These are phyloP conservation scores for Antennarius maculatus DNA, from an alignment of 2,797 vertebrate genomes.

Conservation along the genomic window DNA sequence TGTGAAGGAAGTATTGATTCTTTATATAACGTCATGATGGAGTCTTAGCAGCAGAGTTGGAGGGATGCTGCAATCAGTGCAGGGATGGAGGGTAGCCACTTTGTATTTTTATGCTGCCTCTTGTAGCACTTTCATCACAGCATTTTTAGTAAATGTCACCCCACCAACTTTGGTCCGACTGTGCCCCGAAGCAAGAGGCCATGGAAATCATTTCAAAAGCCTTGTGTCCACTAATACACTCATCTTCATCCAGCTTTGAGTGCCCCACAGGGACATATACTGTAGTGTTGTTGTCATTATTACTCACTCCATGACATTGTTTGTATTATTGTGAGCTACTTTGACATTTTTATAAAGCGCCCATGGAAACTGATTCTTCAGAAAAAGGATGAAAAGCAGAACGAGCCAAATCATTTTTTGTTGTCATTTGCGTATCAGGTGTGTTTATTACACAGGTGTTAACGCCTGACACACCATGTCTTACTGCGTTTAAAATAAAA, in stretches of 20 bases:
- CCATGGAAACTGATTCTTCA: not conserved
- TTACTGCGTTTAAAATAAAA: not conserved
- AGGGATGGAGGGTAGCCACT: not conserved
- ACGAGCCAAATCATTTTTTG: not conserved
- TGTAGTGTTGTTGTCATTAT: not conserved
- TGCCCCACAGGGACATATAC: not conserved
- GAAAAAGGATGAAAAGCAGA: not conserved
- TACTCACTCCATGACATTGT: not conserved
- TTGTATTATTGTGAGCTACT: not conserved
- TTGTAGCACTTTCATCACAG: not conserved
- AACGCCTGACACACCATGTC: not conserved
- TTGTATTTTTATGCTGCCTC: not conserved
- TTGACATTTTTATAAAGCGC: not conserved
- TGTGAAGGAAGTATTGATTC: slow-evolving; percentile 50
- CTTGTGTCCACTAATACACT: not conserved
- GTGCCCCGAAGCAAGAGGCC: not conserved
- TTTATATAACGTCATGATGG: slow-evolving; percentile 56
- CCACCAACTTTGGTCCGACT: not conserved
- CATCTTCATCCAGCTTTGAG: not conserved
- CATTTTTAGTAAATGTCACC: slow-evolving; percentile 12
- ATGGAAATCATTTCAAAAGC: not conserved
- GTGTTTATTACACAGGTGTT: not conserved
- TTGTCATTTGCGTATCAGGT: not conserved
- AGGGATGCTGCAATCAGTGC: not conserved
- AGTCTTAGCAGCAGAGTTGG: slow-evolving; percentile 28